Evolutionary conservation across 2,113 vertebrate genomes (phyloP).

Genomic region (Elephantulus edwardii): DNA sequence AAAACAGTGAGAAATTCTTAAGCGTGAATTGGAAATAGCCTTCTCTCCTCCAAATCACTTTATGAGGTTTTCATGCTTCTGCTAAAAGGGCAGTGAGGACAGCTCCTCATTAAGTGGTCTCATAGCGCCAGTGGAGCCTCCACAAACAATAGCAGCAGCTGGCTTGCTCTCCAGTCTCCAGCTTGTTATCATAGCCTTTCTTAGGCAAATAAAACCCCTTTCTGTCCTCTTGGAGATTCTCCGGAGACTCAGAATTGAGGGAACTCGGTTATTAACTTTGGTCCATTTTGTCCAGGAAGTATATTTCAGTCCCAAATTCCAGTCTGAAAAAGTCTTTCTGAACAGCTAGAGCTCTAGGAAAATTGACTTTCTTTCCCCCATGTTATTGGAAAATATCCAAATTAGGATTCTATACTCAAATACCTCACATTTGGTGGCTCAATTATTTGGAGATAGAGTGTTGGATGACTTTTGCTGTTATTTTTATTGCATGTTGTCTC

Average conservation of each 20-base stretch:
- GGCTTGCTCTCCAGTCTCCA: neutral
- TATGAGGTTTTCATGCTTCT: neutral
- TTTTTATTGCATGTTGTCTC: neutral
- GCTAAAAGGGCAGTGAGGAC: neutral
- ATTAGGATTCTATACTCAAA: neutral
- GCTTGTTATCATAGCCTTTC: neutral
- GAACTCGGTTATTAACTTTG: neutral
- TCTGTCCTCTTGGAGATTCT: neutral
- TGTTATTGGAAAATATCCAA: neutral
- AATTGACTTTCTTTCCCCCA: neutral
- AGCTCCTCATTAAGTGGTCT: neutral
- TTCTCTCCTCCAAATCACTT: neutral
- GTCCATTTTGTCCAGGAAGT: neutral
- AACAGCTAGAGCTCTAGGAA: neutral
- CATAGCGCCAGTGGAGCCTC: fast-evolving
- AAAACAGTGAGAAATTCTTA: slow-evolving; percentile 39
- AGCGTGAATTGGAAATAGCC: slow-evolving; percentile 20
- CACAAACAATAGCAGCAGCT: fast-evolving
- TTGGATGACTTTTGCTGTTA: neutral
- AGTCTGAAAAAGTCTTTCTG: neutral
- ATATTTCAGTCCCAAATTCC: neutral
- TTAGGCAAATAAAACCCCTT: neutral
- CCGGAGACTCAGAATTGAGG: neutral
- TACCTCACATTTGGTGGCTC: neutral
- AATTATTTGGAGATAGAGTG: neutral